phyloP scores from a whole-genome alignment of 2,113 vertebrate genomes.

The Cyprinodon variegatus region DNA sequence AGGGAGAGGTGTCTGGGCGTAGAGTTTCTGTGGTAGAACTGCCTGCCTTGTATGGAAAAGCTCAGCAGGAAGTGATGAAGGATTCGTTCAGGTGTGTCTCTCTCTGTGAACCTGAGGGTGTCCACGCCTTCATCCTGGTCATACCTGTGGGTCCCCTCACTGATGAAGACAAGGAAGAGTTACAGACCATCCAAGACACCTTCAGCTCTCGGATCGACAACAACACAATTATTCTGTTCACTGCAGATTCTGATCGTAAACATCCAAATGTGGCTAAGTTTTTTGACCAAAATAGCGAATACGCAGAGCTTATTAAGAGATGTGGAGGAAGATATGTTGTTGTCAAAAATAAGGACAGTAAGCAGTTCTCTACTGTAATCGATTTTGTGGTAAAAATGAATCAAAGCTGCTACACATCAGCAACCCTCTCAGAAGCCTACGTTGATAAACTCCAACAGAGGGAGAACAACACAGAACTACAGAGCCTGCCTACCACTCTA shows the following conservation, averaged over 20 bases:
- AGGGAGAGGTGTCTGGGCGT: constrained; percentile 24
- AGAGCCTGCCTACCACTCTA: too few relatives aligned
- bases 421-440: not conserved
- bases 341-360: constrained; percentile 12
- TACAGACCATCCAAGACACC: constrained; percentile 22
- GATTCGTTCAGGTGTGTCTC: constrained; percentile 12
- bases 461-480: too few relatives aligned
- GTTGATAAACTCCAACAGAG: not conserved
- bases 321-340: not conserved
- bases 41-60: constrained; percentile 34
- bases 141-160: constrained; percentile 3
- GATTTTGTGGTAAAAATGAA: not conserved
- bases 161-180: constrained; percentile 41
- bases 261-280: not conserved
- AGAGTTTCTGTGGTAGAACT: not conserved
- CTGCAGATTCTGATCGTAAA: constrained; percentile 13
- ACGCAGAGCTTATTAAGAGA: constrained; percentile 10
- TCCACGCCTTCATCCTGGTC: too few relatives aligned
- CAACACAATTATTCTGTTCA: constrained; percentile 41
- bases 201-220: not conserved
- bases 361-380: constrained; percentile 9
- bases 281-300: constrained; percentile 23
- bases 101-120: constrained; percentile 9
- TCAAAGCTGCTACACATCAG: not conserved
- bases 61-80: not conserved